A percentile compares a stretch with the other conserved stretches of the same genome.
These are phyloP conservation scores for Artibeus jamaicensis DNA, from an alignment of 2,797 vertebrate species.

Conservation along the genomic window DNA sequence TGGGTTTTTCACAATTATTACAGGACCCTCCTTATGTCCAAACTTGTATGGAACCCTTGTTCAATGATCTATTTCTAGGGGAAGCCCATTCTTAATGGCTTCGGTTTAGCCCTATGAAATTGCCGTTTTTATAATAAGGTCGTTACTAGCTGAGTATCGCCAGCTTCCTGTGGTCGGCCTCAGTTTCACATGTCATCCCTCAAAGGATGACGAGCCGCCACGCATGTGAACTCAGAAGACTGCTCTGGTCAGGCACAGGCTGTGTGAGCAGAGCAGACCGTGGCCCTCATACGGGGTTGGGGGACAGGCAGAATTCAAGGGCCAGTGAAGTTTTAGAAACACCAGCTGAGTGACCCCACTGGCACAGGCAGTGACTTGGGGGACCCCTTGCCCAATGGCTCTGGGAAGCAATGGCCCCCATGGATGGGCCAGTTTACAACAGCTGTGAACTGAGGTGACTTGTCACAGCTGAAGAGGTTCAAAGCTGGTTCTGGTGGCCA, in stretches of 20 bases:
- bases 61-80: neutral
- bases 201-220: neutral
- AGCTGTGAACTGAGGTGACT: neutral
- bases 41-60: neutral
- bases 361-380: neutral
- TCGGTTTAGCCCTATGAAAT: neutral
- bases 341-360: fast-evolving
- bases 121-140: neutral
- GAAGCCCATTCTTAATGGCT: neutral
- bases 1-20: neutral
- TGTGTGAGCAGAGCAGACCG: neutral
- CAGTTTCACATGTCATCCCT: neutral
- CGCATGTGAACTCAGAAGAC: neutral
- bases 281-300: neutral
- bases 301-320: neutral
- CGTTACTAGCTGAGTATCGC: neutral
- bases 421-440: neutral
- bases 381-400: neutral
- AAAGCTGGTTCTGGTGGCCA: neutral
- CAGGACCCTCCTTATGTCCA: neutral
- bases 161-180: neutral
- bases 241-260: neutral
- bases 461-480: neutral
- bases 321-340: neutral
- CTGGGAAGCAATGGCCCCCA: neutral